A percentile compares a stretch with the other conserved stretches of the same genome.
These are phyloP conservation scores for Cinclus cinclus DNA, from an alignment of 2,113 vertebrate genomes.

Conservation along the genomic window DNA sequence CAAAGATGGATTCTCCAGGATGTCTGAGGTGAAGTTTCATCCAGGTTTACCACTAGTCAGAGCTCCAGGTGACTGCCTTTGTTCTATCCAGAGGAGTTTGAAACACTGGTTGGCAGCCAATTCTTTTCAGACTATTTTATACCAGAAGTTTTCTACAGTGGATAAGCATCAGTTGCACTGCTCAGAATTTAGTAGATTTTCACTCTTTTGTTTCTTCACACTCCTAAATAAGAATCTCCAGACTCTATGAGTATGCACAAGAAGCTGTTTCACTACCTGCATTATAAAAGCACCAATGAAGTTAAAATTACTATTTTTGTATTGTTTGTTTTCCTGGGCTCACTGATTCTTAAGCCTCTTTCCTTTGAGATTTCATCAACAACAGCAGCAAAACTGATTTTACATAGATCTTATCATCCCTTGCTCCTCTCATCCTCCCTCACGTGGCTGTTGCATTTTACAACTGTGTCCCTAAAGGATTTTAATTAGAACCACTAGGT, in stretches of 20 bases:
- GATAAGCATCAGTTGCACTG: not conserved
- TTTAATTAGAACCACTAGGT: not conserved
- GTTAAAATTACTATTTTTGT: conserved; percentile 28
- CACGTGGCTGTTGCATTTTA: not conserved
- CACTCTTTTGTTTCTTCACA: not conserved
- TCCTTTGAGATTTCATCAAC: not conserved
- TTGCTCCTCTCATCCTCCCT: not conserved
- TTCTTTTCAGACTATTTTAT: conserved; percentile 31
- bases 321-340: not conserved
- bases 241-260: not conserved
- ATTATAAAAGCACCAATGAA: conserved; percentile 41
- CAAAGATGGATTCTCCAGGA: conserved; percentile 8
- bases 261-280: conserved; percentile 15
- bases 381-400: not conserved
- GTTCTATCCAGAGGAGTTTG: not conserved
- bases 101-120: not conserved
- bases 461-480: not conserved
- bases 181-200: not conserved
- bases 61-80: not conserved
- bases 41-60: not conserved
- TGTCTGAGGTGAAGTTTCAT: not conserved
- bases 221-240: not conserved
- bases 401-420: not conserved
- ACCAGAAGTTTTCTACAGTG: conserved; percentile 25
- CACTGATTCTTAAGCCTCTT: not conserved